A percentile compares a stretch with the other conserved stretches of the same genome.
Conservation (phyloP, 1,140 invertebrate genomes). For the Rhagoletis zephyria region DNA sequence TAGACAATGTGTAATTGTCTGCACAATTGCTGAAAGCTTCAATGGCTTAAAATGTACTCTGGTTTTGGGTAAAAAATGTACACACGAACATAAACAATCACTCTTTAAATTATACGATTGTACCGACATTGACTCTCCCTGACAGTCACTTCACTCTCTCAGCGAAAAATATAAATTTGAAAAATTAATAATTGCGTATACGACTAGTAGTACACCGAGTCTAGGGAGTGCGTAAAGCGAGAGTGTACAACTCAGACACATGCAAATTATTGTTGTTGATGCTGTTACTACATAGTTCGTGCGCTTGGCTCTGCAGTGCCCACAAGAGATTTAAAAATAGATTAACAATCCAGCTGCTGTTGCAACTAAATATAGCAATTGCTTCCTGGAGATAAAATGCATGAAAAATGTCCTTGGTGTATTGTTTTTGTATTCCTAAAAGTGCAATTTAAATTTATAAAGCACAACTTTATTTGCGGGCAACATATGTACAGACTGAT, state of each 20-base stretch:
- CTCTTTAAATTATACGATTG: too few species aligned
- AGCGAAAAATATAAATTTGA: neutral
- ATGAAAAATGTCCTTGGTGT: neutral
- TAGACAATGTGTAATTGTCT: too few species aligned
- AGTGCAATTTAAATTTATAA: neutral
- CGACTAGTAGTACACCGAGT: neutral
- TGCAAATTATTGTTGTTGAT: neutral
- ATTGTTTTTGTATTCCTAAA: neutral
- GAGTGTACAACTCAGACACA: neutral
- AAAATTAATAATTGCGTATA: conserved; percentile 13
- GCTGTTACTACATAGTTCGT: neutral
- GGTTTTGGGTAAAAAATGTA: too few species aligned
- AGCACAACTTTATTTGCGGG: neutral
- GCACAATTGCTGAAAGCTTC: too few species aligned
- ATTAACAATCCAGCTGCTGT: neutral
- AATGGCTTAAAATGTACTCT: too few species aligned
- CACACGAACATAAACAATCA: too few species aligned
- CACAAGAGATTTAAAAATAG: neutral
- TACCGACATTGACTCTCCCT: too few species aligned
- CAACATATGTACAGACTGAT: too few species aligned
- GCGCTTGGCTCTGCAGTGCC: neutral
- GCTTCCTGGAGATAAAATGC: neutral
- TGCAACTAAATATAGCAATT: neutral
- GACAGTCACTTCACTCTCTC: neutral
- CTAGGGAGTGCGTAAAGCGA: neutral